Conservation (phyloP, 2,888 invertebrate genomes). For the Tachina grossa region DNA sequence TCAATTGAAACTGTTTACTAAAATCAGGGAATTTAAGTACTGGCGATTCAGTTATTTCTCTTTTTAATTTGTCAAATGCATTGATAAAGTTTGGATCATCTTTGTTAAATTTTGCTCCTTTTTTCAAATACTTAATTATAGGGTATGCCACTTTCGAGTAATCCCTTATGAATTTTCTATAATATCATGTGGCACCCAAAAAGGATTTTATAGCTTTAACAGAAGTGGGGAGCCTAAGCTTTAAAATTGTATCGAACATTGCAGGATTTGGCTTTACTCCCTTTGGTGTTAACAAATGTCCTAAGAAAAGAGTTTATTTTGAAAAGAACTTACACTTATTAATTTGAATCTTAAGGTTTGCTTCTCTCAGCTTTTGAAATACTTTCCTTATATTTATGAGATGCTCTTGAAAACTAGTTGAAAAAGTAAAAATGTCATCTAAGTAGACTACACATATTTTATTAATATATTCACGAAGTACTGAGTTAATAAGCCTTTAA, state of each 20-base stretch:
- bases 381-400: not conserved
- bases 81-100: constrained; percentile 55
- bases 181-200: too few relatives aligned
- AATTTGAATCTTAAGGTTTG: constrained; percentile 54
- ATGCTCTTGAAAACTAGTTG: constrained; percentile 40
- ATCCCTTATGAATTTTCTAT: too few relatives aligned
- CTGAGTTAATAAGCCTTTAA: constrained; percentile 72
- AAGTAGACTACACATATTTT: constrained; percentile 18
- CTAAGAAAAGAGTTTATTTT: constrained; percentile 66
- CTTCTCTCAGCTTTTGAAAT: constrained; percentile 25
- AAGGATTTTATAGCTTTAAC: too few relatives aligned
- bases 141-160: not conserved
- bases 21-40: constrained; percentile 55
- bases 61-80: constrained; percentile 60
- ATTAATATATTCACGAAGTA: constrained; percentile 17
- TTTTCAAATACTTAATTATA: constrained; percentile 45
- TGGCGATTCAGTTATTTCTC: constrained; percentile 50
- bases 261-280: constrained; percentile 72
- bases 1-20: constrained; percentile 43
- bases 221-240: too few relatives aligned
- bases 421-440: constrained; percentile 43
- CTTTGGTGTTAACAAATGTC: constrained; percentile 70
- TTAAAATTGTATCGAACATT: constrained; percentile 69
- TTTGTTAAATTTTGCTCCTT: constrained; percentile 10
- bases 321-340: constrained; percentile 71